Evolutionary conservation across 1,140 invertebrate genomes (phyloP).

Genomic region (Zaprionus africanus): DNA sequence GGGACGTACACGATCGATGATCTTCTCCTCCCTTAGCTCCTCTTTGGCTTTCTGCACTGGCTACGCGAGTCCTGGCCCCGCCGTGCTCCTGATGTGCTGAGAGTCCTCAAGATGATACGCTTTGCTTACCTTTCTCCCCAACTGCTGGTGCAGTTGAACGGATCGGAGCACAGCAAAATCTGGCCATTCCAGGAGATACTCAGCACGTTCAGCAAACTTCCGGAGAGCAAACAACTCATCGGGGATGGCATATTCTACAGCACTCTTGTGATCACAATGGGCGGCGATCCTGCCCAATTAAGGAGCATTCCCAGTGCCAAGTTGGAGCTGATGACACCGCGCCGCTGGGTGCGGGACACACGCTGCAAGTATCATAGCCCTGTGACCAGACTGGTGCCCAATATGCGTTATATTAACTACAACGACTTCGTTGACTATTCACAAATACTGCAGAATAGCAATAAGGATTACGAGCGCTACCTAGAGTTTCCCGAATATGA

Average conservation of each 20-base stretch:
- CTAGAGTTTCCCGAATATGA: not conserved
- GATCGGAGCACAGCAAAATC: not conserved
- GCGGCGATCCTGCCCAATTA: not conserved
- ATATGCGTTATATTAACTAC: conserved; percentile 41
- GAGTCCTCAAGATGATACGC: conserved; percentile 29
- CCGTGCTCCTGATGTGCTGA: not conserved
- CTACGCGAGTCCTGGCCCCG: conserved; percentile 35
- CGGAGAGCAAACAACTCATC: conserved; percentile 2
- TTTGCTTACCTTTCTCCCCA: conserved; percentile 38
- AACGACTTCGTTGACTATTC: conserved; percentile 21
- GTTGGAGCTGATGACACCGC: conserved; percentile 8
- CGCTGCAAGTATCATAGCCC: conserved; percentile 35
- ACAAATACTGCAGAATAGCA: not conserved
- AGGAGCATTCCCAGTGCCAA: not conserved
- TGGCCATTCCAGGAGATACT: conserved; percentile 20
- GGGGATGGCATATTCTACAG: conserved; percentile 47
- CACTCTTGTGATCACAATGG: conserved; percentile 32
- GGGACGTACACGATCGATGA: not conserved
- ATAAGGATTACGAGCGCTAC: not conserved
- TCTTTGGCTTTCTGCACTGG: conserved; percentile 33
- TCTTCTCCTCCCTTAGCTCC: conserved; percentile 19
- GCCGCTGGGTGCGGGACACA: conserved; percentile 33
- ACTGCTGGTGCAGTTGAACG: conserved; percentile 31
- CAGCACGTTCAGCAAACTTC: not conserved
- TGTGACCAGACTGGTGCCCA: conserved; percentile 24